Percentiles rank a stretch among this genome's conserved stretches.
Conservation (phyloP, 2,888 invertebrate genomes). For the Athalia circularis region DNA sequence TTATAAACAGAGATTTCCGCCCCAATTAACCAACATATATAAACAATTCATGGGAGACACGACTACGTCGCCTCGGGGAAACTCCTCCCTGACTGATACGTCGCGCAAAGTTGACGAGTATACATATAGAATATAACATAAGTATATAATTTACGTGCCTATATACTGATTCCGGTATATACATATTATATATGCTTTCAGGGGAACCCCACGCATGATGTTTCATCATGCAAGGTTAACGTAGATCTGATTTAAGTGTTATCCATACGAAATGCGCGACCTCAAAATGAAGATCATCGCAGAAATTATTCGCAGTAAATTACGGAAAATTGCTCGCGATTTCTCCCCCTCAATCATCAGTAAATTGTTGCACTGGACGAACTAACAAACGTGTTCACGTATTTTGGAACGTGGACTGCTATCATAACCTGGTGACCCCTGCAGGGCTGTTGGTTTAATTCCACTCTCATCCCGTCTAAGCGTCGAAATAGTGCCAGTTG, state of each 20-base stretch:
- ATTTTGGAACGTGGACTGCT: not conserved
- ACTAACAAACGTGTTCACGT: constrained; percentile 19
- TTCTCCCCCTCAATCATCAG: too few relatives aligned
- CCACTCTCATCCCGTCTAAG: constrained; percentile 22
- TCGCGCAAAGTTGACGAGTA: constrained; percentile 9
- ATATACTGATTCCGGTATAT: too few relatives aligned
- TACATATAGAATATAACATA: constrained; percentile 3
- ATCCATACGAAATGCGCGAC: too few relatives aligned
- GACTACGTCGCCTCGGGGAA: constrained; percentile 6
- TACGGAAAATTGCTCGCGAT: too few relatives aligned
- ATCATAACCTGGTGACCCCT: constrained; percentile 35
- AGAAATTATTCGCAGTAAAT: too few relatives aligned
- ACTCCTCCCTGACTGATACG: not conserved
- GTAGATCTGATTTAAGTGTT: too few relatives aligned
- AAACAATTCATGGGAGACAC: constrained; percentile 20
- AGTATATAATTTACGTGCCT: not conserved
- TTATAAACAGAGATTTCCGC: not conserved
- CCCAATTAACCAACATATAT: constrained; percentile 3
- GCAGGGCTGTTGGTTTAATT: constrained; percentile 27
- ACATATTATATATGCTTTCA: too few relatives aligned
- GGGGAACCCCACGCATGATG: too few relatives aligned
- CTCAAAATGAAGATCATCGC: too few relatives aligned
- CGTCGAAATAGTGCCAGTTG: constrained; percentile 11
- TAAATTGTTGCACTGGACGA: not conserved
- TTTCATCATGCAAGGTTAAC: too few relatives aligned